A percentile compares a stretch with the other conserved stretches of the same genome.
phyloP scores from a whole-genome alignment of 2,888 invertebrate genomes.

The Pachliopta kotzebuea region DNA sequence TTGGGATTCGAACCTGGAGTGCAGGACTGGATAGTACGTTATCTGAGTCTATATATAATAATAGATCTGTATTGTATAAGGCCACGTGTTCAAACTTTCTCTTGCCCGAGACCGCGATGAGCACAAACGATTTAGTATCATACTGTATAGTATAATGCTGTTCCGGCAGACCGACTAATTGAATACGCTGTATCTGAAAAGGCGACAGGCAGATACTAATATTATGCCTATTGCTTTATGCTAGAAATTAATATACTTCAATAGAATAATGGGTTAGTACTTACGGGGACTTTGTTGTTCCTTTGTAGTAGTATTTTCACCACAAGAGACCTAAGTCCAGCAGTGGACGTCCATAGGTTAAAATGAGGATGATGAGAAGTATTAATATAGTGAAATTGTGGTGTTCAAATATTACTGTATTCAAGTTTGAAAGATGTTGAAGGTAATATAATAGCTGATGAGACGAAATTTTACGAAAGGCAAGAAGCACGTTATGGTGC shows the following conservation, averaged over 20 bases:
- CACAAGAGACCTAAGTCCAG: too few relatives aligned
- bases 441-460: too few relatives aligned
- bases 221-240: slow-evolving; percentile 10
- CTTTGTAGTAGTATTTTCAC: too few relatives aligned
- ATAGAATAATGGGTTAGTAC: slow-evolving; percentile 9
- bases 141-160: neutral
- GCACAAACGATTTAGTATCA: slow-evolving; percentile 11
- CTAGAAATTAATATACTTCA: slow-evolving; percentile 20
- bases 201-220: slow-evolving; percentile 27
- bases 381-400: too few relatives aligned
- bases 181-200: slow-evolving; percentile 14
- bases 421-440: too few relatives aligned
- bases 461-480: too few relatives aligned
- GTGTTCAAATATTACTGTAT: too few relatives aligned
- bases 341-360: too few relatives aligned
- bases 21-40: neutral
- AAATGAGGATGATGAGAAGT: too few relatives aligned
- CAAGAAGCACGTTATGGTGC: too few relatives aligned
- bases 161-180: slow-evolving; percentile 24
- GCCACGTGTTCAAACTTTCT: slow-evolving; percentile 15
- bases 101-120: slow-evolving; percentile 3
- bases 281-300: neutral
- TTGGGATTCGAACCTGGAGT: neutral
- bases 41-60: slow-evolving; percentile 3
- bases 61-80: slow-evolving; percentile 4